phyloP scores from a whole-genome alignment of 1,140 invertebrate genomes.

The Macrosteles quadrilineatus region DNA sequence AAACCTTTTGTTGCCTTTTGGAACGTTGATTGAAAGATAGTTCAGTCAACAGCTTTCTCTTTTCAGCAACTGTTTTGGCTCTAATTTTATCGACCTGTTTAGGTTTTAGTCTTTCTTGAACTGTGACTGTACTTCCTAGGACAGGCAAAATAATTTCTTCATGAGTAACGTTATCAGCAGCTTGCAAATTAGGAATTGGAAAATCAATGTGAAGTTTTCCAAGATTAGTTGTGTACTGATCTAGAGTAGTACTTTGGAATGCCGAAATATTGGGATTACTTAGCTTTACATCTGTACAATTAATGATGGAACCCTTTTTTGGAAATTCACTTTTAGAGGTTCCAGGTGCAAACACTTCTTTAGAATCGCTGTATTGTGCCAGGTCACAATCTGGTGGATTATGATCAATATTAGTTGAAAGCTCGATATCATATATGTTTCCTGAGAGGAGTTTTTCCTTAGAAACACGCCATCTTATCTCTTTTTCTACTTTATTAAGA shows the following conservation, averaged over 20 bases:
- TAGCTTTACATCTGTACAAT: not conserved
- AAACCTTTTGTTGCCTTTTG: not conserved
- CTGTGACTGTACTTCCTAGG: not conserved
- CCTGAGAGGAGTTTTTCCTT: not conserved
- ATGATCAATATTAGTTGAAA: not conserved
- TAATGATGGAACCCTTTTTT: too few relatives aligned
- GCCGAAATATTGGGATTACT: not conserved
- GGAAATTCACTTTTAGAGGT: too few relatives aligned
- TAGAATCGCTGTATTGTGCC: too few relatives aligned
- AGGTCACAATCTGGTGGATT: not conserved
- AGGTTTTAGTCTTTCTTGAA: not conserved
- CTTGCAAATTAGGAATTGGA: conserved; percentile 19
- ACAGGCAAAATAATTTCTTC: not conserved
- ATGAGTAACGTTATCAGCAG: conserved; percentile 24
- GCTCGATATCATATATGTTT: not conserved
- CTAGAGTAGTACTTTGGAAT: conserved; percentile 24
- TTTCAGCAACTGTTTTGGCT: conserved; percentile 26
- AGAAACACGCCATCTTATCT: not conserved
- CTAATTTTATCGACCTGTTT: not conserved
- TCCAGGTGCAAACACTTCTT: too few relatives aligned
- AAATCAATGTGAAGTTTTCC: conserved; percentile 24
- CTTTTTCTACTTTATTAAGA: not conserved
- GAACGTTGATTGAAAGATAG: not conserved
- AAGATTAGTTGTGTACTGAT: conserved; percentile 18
- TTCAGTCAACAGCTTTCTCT: not conserved